Base-by-base conservation (phyloP, 2,888 invertebrate species). In the Drosophila mulleri region DNA sequence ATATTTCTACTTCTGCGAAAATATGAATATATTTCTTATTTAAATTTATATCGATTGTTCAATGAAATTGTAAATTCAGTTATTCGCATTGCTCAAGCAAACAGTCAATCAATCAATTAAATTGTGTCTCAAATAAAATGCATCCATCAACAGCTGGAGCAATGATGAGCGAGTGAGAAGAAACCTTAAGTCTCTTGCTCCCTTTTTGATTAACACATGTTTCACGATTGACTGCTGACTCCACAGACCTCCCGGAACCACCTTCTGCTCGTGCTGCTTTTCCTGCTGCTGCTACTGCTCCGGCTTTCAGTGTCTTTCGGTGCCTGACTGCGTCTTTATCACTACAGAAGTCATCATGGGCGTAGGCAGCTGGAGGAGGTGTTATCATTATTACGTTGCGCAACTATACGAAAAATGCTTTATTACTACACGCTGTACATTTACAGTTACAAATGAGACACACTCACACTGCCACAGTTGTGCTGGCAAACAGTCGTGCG, bases 361-460 rank as follows among this genome's bases (percentile, higher is more conserved):
- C 58, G 37, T 42, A 20, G 37, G 41, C 58, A 66, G 62, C 20
- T 23, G 29, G 35, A 26, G 57, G 64, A 69, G 65, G 48, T 56
- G 56, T 69, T 73, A 69, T 79, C 58, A 60, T 61, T 62, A 66
- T 63, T 52, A 44, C 59, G 50, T 67, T 62, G 65, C 44, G 60
- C 48, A 80, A 78, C 84, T 84, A 75, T 82, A 78, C 75, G 81
- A 80, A 78, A 83, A 83, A 84, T 82, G 74, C 67, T 84, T 83
- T 85, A 84, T 81, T 84, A 75, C 84, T 67, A 66, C 74, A 75
- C 72, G 82, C 67, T 75, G 86, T 80, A 75, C 83, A 75, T 77
- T 86, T 79, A 53, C 73, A 71, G 72, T 70, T 75, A 80, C 82
- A 85, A 86, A 86, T 84, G 84, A 75, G 79, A 67, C 68, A 47